Evolutionary conservation across 2,888 invertebrate genomes (phyloP).

Genomic region (Acanthosepion esculentum): DNA sequence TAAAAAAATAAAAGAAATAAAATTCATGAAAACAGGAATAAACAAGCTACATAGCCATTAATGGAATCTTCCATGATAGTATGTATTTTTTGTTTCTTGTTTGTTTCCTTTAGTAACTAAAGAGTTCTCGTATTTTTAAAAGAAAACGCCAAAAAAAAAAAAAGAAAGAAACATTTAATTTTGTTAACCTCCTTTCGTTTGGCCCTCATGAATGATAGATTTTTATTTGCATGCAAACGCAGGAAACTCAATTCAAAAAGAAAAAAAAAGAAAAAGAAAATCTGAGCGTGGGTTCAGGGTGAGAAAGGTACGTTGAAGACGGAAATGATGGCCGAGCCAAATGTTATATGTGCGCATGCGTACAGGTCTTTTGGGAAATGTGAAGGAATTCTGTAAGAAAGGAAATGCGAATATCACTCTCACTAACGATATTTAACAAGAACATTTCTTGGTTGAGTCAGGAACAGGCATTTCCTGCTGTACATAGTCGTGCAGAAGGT

Average conservation of each 20-base stretch:
- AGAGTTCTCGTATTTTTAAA: background rate
- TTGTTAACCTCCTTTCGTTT: background rate
- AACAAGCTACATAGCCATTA: background rate
- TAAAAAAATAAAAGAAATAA: no score
- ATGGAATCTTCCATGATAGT: background rate
- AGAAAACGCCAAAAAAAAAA: background rate
- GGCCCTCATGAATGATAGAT: background rate
- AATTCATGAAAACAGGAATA: background rate
- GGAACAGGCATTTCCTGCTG: background rate
- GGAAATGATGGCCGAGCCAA: background rate
- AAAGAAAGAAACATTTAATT: background rate
- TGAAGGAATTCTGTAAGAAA: background rate
- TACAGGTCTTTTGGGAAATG: background rate
- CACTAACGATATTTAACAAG: background rate
- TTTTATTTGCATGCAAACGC: background rate
- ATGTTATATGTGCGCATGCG: background rate
- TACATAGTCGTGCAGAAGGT: background rate
- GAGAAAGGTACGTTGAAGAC: background rate
- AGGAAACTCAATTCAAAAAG: background rate
- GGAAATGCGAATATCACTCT: background rate
- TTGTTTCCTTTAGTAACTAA: background rate
- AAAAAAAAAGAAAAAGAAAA: background rate
- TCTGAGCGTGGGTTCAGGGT: background rate
- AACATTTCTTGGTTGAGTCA: background rate
- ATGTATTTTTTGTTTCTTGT: background rate